Percentiles rank a stretch among this genome's conserved stretches.
phyloP scores from a whole-genome alignment of 2,888 invertebrate genomes.

The Nebria brevicollis region DNA sequence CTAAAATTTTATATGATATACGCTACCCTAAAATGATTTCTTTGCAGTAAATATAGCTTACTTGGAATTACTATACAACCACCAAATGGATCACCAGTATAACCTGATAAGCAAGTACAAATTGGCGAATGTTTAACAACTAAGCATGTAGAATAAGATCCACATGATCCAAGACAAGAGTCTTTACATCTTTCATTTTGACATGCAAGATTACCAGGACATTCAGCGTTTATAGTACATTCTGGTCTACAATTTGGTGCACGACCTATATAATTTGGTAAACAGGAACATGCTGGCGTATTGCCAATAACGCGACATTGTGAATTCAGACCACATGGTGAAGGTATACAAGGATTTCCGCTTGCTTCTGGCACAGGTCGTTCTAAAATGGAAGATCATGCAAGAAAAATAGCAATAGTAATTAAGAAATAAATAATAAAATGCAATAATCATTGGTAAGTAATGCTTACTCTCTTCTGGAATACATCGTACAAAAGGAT shows the following conservation, averaged over 20 bases:
- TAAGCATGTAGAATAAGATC: conserved; percentile 78
- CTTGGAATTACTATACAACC: conserved; percentile 68
- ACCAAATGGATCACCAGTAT: conserved; percentile 86
- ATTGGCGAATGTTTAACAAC: conserved; percentile 86
- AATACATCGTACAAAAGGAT: conserved; percentile 81
- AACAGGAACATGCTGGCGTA: conserved; percentile 83
- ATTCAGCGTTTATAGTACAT: conserved; percentile 86
- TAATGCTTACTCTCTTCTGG: conserved; percentile 73
- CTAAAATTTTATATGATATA: conserved; percentile 58
- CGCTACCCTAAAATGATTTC: neutral
- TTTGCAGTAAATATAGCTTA: conserved; percentile 45
- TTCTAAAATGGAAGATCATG: conserved; percentile 62
- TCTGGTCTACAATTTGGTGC: conserved; percentile 88
- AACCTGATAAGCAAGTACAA: conserved; percentile 83
- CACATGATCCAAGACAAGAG: conserved; percentile 88
- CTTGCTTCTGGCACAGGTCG: conserved; percentile 62
- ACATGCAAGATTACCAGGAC: conserved; percentile 84
- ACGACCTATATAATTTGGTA: conserved; percentile 81
- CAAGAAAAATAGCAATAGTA: conserved; percentile 48
- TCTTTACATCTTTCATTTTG: conserved; percentile 82
- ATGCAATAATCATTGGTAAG: conserved; percentile 11
- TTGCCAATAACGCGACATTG: conserved; percentile 81
- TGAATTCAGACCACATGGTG: conserved; percentile 86
- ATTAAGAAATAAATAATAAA: conserved; percentile 6
- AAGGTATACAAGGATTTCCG: conserved; percentile 81